Conservation (phyloP, 1,140 invertebrate genomes). For the Drosophila novamexicana region DNA sequence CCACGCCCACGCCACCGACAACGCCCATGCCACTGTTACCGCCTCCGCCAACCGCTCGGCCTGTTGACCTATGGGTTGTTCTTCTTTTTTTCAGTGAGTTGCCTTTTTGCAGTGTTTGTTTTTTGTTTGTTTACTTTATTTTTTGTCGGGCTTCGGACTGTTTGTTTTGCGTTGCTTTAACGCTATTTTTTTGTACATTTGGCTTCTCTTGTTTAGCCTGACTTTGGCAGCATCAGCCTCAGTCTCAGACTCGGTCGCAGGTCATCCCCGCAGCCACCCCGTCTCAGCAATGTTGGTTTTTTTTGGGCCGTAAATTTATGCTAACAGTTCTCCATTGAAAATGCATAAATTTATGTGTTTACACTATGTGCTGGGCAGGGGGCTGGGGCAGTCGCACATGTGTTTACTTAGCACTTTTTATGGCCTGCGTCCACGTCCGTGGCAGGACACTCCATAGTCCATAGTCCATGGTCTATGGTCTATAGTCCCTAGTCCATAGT, state of each 20-base stretch:
- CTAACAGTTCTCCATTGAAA: constrained; percentile 83
- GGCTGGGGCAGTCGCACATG: constrained; percentile 56
- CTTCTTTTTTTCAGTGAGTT: constrained; percentile 52
- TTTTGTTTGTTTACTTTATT: constrained; percentile 68
- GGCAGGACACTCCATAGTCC: constrained; percentile 18
- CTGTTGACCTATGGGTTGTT: constrained; percentile 47
- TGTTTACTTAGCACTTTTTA: constrained; percentile 83
- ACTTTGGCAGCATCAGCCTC: constrained; percentile 29
- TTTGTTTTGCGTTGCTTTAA: constrained; percentile 82
- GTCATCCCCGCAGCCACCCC: neutral
- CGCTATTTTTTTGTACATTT: constrained; percentile 73
- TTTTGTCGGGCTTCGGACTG: constrained; percentile 68
- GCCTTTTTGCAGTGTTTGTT: constrained; percentile 78
- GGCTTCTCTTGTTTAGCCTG: constrained; percentile 26
- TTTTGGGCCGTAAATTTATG: constrained; percentile 79
- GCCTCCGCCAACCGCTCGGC: neutral
- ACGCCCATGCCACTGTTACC: constrained; percentile 1
- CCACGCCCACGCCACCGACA: constrained; percentile 4
- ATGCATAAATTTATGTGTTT: constrained; percentile 83
- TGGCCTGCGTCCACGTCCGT: constrained; percentile 43
- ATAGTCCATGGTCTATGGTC: constrained; percentile 15
- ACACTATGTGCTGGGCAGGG: constrained; percentile 75
- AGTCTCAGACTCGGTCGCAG: constrained; percentile 6
- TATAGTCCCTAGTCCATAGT: constrained; percentile 17
- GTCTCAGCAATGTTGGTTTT: constrained; percentile 28